Base-by-base conservation (phyloP, 2,113 vertebrate genomes). In the Aptenodytes patagonicus region DNA sequence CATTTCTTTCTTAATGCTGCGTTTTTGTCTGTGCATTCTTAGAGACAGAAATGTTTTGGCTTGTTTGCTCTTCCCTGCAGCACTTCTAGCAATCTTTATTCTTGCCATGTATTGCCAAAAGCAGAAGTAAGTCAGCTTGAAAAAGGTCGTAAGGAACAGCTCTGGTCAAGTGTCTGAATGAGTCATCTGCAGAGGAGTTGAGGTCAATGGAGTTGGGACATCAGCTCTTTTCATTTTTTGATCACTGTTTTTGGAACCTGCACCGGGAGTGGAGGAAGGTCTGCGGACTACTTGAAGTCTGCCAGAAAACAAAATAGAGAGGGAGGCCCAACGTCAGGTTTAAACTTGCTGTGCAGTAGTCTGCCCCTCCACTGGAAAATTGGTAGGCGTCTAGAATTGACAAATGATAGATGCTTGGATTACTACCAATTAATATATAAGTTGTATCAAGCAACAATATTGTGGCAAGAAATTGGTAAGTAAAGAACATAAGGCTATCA, bases 161-260 rank as follows among this genome's bases (percentile, higher is more conserved):
- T 79, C 68, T 70, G 77, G 83, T 93, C 95, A 96, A 95, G 72
- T 32, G 61, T 87, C 78, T 64, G 40, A 92, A 52, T 96, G 95
- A 97, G 25, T 95, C 89, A 91, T 44, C 61, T 79, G 83, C 58
- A 76, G 66, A 89, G 60, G 44, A 92, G 31, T 17, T 82, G 89
- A 78, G 69, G 72, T 58, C 73, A 79, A 51, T 20, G 51, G 76
- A 62, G n/a, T 21, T 75, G 47, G 77, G 69, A 92, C 34, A 57
- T 5, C 3, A 7, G 18, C 20, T 52, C 38, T 72, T 75, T 61
- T 78, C 25, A 20, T 44, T 84, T 89, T 91, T 81, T 42, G 28
- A 26, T 94, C 24, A 6, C n/a, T 79, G 65, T 26, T 89, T 91
- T 69, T 69, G 66, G 54, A 82, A 69, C n/a, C 57, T 28, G n/a